Conservation (phyloP, 2,888 invertebrate species). For the Noctuana brunneofusca region DNA sequence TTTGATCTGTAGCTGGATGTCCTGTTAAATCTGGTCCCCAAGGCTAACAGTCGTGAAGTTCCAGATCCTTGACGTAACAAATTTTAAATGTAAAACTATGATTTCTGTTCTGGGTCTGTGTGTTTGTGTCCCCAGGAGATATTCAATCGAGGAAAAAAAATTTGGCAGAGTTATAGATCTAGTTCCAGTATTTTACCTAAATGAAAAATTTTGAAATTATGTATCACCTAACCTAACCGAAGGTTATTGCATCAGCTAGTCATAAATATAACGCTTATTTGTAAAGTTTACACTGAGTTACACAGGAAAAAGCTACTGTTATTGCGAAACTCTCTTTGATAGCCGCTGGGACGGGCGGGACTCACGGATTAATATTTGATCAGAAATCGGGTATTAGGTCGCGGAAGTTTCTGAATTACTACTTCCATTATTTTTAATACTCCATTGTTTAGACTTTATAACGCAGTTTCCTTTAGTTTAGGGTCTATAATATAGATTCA, state of each 20-base stretch:
- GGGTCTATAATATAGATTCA: no score
- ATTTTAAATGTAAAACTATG: no score
- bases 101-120: no score
- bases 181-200: no score
- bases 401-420: conserved; percentile 37
- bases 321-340: conserved; percentile 18
- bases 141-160: no score
- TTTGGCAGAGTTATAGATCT: no score
- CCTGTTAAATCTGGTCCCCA: no score
- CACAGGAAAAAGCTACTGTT: conserved; percentile 9
- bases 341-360: neutral
- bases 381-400: conserved; percentile 34
- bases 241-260: neutral
- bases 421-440: conserved; percentile 34
- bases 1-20: no score
- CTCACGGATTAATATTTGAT: conserved; percentile 37
- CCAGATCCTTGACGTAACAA: no score
- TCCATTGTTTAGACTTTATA: conserved; percentile 28
- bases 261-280: neutral
- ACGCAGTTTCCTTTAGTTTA: neutral
- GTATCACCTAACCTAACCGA: neutral
- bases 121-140: no score
- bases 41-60: no score
- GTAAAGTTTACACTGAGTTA: conserved; percentile 2
- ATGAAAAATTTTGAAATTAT: no score